phyloP scores from a whole-genome alignment of 2,113 vertebrate species.

The Oreocharis arfaki region DNA sequence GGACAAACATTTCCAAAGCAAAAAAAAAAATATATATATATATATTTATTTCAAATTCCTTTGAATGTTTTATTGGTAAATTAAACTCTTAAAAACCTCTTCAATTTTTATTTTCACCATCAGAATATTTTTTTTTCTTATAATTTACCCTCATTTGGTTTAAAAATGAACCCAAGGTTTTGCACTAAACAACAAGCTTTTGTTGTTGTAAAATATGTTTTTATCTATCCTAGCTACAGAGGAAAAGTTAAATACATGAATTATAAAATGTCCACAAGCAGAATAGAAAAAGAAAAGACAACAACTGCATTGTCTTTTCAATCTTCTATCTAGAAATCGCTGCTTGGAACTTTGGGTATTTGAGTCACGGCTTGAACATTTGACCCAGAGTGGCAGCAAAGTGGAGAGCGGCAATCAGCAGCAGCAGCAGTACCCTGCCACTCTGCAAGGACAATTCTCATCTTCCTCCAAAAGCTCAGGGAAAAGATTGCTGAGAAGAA shows the following conservation, averaged over 20 bases:
- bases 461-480: background rate
- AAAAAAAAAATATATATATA: background rate
- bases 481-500: background rate
- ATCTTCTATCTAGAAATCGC: background rate
- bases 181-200: background rate
- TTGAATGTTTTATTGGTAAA: background rate
- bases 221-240: background rate
- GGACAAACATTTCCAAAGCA: background rate
- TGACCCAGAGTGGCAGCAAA: background rate
- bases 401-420: background rate
- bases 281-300: background rate
- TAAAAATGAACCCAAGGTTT: background rate
- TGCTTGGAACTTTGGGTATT: background rate
- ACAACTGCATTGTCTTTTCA: background rate
- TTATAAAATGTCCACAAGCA: background rate
- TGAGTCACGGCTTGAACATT: rapidly evolving
- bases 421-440: background rate
- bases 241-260: background rate
- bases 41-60: background rate
- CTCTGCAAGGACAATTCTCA: background rate
- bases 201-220: background rate
- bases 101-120: background rate
- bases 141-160: background rate
- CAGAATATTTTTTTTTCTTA: background rate
- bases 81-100: background rate